Base-by-base conservation (phyloP, 2,113 vertebrate genomes). In the cat (Felis catus) region DNA sequence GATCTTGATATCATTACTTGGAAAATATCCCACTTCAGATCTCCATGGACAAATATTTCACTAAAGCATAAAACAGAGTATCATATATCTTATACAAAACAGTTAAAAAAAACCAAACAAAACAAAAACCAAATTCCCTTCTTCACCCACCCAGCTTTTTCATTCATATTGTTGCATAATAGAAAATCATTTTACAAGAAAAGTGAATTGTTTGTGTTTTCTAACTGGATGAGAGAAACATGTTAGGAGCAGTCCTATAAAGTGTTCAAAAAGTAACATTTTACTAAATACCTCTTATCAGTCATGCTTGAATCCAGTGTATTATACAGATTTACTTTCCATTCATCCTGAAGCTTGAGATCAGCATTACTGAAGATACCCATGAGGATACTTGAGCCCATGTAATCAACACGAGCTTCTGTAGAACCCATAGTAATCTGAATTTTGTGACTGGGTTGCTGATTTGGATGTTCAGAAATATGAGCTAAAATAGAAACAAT, bases 381-480 rank as follows among this genome's bases (percentile, higher is more conserved):
- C 99, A 99, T 99, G 84, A 99, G 98, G 98, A 99, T 99, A 97
- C 99, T 99, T 96, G 99, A 99, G 76, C 99, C 99, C 99, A 99
- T 99, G 95, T 99, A 99, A 98, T 99, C 99, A 96, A 99, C 99
- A 16, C 99, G 99, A 3, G 99, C 99, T 98, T 99, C 99, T 11
- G 99, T 99, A n/a, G 99, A 99, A 89, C 99, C 99, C 99, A 99
- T 99, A 15, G 99, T 99, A 98, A 99, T 99, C 98, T 99, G 99
- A 98, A 99, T 99, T 99, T 99, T 99, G 95, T 99, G 99, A 98
- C 99, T 99, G 91, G 99, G 99, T 87, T 99, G 99, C 97, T 99
- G 99, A 98, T 99, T 99, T 27, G 99, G 99, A 95, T 99, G 99
- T 97, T 99, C 99, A 7, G 99, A 99, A 99, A 99, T 99, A 98